Percentiles rank a stretch among this genome's conserved stretches.
These are phyloP conservation scores for Gallinago jamesoni DNA, from an alignment of 2,113 vertebrate species.

Conservation along the genomic window DNA sequence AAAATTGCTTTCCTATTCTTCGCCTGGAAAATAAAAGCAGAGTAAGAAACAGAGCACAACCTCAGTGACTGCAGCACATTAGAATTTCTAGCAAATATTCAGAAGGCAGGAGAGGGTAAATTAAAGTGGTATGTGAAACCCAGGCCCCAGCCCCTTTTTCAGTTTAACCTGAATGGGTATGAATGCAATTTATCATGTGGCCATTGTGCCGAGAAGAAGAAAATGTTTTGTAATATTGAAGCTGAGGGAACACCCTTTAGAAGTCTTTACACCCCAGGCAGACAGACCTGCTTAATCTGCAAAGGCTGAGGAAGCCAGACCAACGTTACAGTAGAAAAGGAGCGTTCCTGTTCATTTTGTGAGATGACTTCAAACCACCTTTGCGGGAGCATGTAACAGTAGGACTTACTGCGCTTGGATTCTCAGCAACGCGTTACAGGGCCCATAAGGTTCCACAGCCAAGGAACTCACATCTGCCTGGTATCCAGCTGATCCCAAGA, in stretches of 20 bases:
- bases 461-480: neutral
- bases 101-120: neutral
- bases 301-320: neutral
- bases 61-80: neutral
- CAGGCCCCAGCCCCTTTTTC: neutral
- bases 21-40: slow-evolving; percentile 22
- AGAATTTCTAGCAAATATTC: neutral
- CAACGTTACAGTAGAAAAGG: neutral
- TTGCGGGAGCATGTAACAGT: accelerated
- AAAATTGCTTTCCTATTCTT: neutral
- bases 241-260: neutral
- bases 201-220: neutral
- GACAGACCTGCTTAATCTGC: neutral
- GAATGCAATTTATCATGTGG: neutral
- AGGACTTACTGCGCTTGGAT: neutral
- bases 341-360: neutral
- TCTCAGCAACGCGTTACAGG: neutral
- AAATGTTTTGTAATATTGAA: neutral
- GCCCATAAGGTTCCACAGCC: neutral
- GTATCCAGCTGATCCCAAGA: neutral
- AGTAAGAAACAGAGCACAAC: neutral
- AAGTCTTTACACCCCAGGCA: neutral
- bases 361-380: neutral
- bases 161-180: neutral
- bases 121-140: neutral